Percentiles rank a stretch among this genome's conserved stretches.
Evolutionary conservation across 2,113 vertebrate genomes (phyloP).

Genomic region (Pluvialis apricaria): DNA sequence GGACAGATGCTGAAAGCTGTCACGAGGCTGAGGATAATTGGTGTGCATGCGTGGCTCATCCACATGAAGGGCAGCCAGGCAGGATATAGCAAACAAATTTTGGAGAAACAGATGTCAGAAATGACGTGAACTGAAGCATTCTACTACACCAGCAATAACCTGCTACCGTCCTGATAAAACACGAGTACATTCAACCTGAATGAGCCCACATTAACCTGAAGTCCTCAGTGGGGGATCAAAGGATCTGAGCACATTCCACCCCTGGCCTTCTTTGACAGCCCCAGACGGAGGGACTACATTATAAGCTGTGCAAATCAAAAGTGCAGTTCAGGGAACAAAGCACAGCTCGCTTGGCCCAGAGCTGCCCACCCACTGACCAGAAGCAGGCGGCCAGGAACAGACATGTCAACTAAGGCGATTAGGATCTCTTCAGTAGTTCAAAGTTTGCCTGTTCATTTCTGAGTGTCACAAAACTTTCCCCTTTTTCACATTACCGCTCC

Average conservation of each 20-base stretch:
- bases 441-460: background rate
- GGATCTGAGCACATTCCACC: background rate
- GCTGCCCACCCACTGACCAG: background rate
- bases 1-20: background rate
- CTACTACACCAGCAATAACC: background rate
- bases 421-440: background rate
- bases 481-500: background rate
- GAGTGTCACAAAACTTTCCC: background rate
- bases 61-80: background rate
- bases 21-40: background rate
- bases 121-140: background rate
- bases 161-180: background rate
- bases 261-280: background rate
- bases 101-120: background rate
- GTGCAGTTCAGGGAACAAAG: background rate
- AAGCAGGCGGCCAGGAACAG: background rate
- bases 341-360: background rate
- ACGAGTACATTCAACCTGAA: background rate
- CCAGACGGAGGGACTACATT: background rate
- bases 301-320: background rate
- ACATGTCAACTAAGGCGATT: background rate
- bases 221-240: background rate
- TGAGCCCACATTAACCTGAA: background rate
- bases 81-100: background rate
- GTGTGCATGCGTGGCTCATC: background rate